Evolutionary conservation across 1,140 invertebrate genomes (phyloP).

Genomic region (Drosophila fuyamai): DNA sequence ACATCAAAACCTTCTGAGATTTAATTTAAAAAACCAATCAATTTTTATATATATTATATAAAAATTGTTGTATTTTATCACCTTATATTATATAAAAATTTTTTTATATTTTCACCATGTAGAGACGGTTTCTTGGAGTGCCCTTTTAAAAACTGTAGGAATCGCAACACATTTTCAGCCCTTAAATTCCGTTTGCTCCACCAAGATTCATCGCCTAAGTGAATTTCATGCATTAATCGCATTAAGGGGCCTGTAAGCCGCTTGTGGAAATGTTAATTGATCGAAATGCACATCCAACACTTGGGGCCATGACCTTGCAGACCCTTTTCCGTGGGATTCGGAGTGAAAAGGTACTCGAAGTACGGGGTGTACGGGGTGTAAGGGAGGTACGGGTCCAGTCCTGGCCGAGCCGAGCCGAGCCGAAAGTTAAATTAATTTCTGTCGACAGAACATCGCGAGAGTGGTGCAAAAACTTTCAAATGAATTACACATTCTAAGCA

Average conservation of each 20-base stretch:
- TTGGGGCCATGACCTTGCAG: conserved; percentile 32
- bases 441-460: conserved; percentile 48
- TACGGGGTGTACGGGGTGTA: background rate
- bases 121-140: background rate
- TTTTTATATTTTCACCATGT: background rate
- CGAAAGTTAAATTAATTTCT: conserved; percentile 76
- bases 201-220: conserved; percentile 38
- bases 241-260: conserved; percentile 52
- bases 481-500: conserved; percentile 80
- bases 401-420: conserved; percentile 11
- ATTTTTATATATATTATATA: too few relatives aligned
- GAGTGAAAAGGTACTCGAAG: background rate
- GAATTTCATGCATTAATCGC: conserved; percentile 73
- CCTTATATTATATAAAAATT: too few relatives aligned
- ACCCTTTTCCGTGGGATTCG: conserved; percentile 21
- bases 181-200: background rate
- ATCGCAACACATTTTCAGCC: background rate
- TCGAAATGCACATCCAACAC: conserved; percentile 65
- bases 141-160: background rate
- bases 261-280: conserved; percentile 73
- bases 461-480: conserved; percentile 61
- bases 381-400: background rate
- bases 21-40: too few relatives aligned
- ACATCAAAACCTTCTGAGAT: too few relatives aligned
- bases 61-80: background rate